A percentile compares a stretch with the other conserved stretches of the same genome.
These are phyloP conservation scores for Aphidoletes aphidimyza DNA, from an alignment of 2,888 invertebrate species.

Conservation along the genomic window DNA sequence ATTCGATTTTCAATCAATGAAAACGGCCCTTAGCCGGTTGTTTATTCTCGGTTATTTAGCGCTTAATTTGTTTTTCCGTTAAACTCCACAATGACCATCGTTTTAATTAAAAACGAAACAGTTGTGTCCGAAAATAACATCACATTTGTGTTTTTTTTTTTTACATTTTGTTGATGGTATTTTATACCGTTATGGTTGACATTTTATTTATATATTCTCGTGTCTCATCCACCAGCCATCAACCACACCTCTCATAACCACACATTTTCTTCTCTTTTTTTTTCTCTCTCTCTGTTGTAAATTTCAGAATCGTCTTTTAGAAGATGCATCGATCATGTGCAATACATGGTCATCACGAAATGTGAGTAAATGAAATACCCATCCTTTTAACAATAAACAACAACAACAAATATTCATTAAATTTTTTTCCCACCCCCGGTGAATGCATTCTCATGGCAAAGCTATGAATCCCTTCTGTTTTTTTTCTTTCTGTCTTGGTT, in stretches of 20 bases:
- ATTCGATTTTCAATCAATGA: not conserved
- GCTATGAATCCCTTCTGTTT: too few relatives aligned
- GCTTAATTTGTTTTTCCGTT: not conserved
- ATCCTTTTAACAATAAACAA: slow-evolving; percentile 31
- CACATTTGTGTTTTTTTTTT: not conserved
- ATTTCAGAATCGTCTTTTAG: slow-evolving; percentile 88
- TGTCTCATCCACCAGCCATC: not conserved
- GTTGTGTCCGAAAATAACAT: not conserved
- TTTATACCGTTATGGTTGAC: too few relatives aligned
- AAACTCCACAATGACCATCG: not conserved
- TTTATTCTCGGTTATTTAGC: not conserved
- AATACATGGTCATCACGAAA: slow-evolving; percentile 92
- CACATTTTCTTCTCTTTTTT: not conserved
- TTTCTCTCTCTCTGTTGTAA: slow-evolving; percentile 55
- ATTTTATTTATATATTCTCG: too few relatives aligned
- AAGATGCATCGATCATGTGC: slow-evolving; percentile 90
- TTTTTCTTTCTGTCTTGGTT: too few relatives aligned
- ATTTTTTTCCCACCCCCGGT: not conserved
- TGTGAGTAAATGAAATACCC: slow-evolving; percentile 71
- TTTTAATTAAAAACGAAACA: slow-evolving; percentile 16
- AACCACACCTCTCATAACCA: not conserved
- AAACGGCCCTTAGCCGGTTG: not conserved
- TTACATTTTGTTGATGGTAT: too few relatives aligned
- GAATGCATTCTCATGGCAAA: slow-evolving; percentile 8
- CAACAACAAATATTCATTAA: not conserved